A percentile compares a stretch with the other conserved stretches of the same genome.
phyloP scores from a whole-genome alignment of 1,140 invertebrate species.

The Phthorimaea operculella region DNA sequence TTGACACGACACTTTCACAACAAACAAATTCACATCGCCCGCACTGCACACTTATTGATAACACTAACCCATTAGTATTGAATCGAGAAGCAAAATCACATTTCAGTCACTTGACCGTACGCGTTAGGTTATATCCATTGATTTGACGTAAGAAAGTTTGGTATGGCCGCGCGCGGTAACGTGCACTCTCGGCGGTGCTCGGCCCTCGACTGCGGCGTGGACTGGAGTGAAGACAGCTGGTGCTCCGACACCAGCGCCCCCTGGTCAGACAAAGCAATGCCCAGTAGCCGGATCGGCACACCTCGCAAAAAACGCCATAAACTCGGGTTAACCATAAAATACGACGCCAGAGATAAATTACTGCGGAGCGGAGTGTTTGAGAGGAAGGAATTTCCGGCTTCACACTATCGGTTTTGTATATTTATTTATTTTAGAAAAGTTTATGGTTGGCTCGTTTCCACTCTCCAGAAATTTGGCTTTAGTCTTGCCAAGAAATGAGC shows the following conservation, averaged over 20 bases:
- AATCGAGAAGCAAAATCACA: slow-evolving; percentile 36
- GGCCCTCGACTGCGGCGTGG: slow-evolving; percentile 33
- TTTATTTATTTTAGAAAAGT: not conserved
- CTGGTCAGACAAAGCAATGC: slow-evolving; percentile 27
- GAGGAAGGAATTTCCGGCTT: not conserved
- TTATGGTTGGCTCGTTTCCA: too few species aligned
- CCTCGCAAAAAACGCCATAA: slow-evolving; percentile 17
- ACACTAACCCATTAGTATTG: slow-evolving; percentile 28
- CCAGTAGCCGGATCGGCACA: slow-evolving; percentile 14
- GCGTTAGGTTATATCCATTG: slow-evolving; percentile 66
- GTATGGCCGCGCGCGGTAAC: slow-evolving; percentile 16
- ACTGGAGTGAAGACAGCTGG: slow-evolving; percentile 14
- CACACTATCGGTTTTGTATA: not conserved
- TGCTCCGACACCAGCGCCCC: slow-evolving; percentile 15
- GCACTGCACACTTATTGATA: slow-evolving; percentile 29
- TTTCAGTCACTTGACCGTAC: slow-evolving; percentile 34
- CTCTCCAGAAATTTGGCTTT: too few species aligned
- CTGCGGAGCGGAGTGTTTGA: not conserved
- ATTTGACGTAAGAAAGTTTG: slow-evolving; percentile 64
- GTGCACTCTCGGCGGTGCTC: slow-evolving; percentile 19
- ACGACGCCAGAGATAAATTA: not conserved
- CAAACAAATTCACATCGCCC: slow-evolving; percentile 47
- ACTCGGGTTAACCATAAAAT: not conserved
- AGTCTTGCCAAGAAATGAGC: too few species aligned
- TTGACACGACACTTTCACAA: slow-evolving; percentile 19